These are phyloP conservation scores for Eurois occulta DNA, from an alignment of 2,888 invertebrate species.

Conservation along the genomic window DNA sequence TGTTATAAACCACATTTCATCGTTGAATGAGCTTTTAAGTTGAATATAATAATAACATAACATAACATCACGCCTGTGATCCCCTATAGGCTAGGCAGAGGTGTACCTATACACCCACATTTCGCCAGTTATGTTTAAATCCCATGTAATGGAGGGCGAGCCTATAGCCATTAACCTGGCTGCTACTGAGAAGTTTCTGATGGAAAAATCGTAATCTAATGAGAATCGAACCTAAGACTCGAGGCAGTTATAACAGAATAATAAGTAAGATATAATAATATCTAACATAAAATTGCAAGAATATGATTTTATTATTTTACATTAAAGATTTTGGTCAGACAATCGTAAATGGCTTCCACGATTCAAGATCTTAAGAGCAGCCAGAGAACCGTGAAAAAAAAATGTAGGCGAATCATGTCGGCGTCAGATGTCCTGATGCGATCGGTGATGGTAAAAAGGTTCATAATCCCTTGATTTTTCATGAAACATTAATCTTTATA, in stretches of 20 bases:
- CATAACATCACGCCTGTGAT: neutral
- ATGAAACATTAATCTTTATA: neutral
- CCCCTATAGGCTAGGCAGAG: neutral
- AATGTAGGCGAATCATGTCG: neutral
- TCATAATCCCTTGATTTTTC: neutral
- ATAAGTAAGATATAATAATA: neutral
- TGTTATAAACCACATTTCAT: slow-evolving; percentile 18
- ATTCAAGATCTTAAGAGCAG: neutral
- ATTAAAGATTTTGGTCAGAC: neutral
- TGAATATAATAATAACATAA: neutral
- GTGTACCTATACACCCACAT: neutral
- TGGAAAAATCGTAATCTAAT: too few relatives aligned
- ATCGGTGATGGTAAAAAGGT: neutral
- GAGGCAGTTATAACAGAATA: neutral
- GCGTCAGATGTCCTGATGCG: neutral
- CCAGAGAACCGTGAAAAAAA: neutral
- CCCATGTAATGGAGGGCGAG: neutral
- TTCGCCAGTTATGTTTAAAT: neutral
- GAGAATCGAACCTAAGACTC: neutral
- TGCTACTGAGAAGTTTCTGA: neutral
- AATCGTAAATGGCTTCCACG: neutral
- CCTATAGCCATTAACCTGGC: neutral
- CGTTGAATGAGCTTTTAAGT: slow-evolving; percentile 15
- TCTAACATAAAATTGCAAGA: neutral
- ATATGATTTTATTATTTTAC: neutral